Evolutionary conservation across 2,113 vertebrate species (phyloP).

Genomic region (Arizona elegans): DNA sequence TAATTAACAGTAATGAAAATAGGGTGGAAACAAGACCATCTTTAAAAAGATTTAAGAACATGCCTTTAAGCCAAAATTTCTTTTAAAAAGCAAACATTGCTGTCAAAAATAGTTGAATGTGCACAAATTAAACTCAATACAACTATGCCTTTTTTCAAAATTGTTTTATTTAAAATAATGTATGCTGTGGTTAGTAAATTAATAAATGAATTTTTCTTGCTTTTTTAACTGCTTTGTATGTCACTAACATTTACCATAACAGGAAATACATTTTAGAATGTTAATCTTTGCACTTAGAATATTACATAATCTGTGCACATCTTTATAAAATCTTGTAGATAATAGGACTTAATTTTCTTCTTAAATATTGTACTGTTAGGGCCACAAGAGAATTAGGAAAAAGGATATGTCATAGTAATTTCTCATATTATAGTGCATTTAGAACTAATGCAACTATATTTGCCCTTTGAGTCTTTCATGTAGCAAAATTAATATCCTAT

Average conservation of each 20-base stretch:
- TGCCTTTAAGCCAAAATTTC: not conserved
- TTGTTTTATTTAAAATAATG: constrained; percentile 27
- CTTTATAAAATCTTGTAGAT: not conserved
- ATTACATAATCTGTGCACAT: not conserved
- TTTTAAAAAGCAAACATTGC: not conserved
- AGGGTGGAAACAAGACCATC: not conserved
- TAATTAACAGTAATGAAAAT: not conserved
- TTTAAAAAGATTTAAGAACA: not conserved
- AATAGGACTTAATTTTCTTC: not conserved
- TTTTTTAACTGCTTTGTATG: not conserved
- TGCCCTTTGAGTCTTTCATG: not conserved
- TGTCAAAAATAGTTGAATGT: not conserved
- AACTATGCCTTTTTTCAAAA: not conserved
- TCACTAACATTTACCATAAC: not conserved
- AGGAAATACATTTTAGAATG: not conserved
- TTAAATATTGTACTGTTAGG: not conserved
- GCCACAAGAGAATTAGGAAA: not conserved
- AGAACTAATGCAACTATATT: not conserved
- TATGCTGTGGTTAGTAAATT: constrained; percentile 38
- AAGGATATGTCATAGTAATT: not conserved
- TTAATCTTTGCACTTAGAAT: not conserved
- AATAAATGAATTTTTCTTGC: constrained; percentile 41
- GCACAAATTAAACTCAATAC: not conserved
- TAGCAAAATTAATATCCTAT: not conserved
- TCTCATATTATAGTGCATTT: not conserved